Conservation (phyloP, 2,113 vertebrate species). For the Ascaphus truei region DNA sequence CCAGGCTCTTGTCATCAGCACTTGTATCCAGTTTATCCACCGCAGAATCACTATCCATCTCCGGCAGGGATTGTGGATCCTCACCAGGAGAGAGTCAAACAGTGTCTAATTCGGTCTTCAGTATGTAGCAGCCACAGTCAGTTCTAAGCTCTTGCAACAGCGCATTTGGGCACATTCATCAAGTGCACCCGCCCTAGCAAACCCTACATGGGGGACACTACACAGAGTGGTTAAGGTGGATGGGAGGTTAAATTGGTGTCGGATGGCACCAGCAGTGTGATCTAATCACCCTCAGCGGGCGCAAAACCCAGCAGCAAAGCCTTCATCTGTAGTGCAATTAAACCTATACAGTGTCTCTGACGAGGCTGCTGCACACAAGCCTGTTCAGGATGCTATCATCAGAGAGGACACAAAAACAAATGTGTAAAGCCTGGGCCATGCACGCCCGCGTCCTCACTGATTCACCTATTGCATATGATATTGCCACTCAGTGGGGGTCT, state of each 20-base stretch:
- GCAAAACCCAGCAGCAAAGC: not conserved
- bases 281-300: not conserved
- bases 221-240: not conserved
- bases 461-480: too few species aligned
- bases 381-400: not conserved
- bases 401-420: not conserved
- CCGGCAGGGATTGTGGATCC: slow-evolving; percentile 14
- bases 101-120: not conserved
- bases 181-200: not conserved
- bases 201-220: not conserved
- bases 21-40: slow-evolving; percentile 36
- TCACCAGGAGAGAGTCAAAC: not conserved
- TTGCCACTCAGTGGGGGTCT: not conserved
- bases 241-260: too few species aligned
- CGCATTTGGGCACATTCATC: not conserved
- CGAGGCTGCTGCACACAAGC: too few species aligned
- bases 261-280: not conserved
- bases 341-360: too few species aligned
- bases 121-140: not conserved
- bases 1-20: slow-evolving; percentile 12
- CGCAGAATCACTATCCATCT: slow-evolving; percentile 46
- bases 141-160: not conserved
- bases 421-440: not conserved
- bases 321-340: not conserved
- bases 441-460: not conserved